A percentile compares a stretch with the other conserved stretches of the same genome.
Conservation (phyloP, 2,113 vertebrate genomes). For the Gracilinanus agilis region DNA sequence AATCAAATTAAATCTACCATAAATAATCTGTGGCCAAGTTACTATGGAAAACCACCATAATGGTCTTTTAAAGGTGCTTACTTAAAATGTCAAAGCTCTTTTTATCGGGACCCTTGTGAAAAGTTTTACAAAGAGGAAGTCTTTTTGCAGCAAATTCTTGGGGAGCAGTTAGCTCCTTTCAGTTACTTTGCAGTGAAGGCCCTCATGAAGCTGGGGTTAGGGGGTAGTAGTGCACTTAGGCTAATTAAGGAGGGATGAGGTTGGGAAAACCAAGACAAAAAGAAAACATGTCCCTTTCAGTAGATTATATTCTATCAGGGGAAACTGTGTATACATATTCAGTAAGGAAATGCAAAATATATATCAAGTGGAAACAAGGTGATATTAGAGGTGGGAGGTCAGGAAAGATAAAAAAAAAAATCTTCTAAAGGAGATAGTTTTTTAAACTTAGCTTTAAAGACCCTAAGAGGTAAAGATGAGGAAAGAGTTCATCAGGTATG, state of each 20-base stretch:
- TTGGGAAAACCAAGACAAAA: background rate
- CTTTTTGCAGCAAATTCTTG: constrained; percentile 39
- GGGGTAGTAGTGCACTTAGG: no score
- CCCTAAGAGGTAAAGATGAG: background rate
- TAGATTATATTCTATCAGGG: background rate
- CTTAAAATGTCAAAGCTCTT: constrained; percentile 24
- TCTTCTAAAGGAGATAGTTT: background rate
- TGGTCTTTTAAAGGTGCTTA: constrained; percentile 27
- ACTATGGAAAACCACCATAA: constrained; percentile 7
- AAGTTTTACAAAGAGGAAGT: constrained; percentile 28
- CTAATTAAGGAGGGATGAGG: background rate
- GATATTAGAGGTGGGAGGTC: background rate
- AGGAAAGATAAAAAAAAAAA: background rate
- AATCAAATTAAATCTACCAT: background rate
- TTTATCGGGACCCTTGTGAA: background rate
- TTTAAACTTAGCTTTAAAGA: background rate
- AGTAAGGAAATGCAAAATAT: background rate
- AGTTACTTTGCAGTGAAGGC: background rate
- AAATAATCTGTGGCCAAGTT: constrained; percentile 51
- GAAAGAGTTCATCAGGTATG: background rate
- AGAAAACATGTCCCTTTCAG: background rate
- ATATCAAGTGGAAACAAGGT: background rate
- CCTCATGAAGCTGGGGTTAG: background rate
- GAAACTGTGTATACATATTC: background rate
- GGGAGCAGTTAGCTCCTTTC: constrained; percentile 2